Percentiles rank a stretch among this genome's conserved stretches.
These are phyloP conservation scores for Harpagoxenus sublaevis DNA, from an alignment of 2,888 invertebrate genomes.

Conservation along the genomic window DNA sequence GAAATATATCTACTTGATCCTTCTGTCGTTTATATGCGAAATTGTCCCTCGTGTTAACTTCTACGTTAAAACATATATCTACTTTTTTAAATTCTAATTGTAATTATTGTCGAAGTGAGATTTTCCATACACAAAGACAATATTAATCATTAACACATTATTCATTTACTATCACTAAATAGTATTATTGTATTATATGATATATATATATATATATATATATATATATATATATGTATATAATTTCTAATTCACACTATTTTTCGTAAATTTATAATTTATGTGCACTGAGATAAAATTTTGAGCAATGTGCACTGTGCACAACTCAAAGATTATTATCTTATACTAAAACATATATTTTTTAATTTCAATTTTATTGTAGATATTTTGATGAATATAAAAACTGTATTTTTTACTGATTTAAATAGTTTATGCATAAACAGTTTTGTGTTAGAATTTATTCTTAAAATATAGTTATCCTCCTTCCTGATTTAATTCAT, in stretches of 20 bases:
- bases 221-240: too few relatives aligned
- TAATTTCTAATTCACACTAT: slow-evolving; percentile 10
- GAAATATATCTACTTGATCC: not conserved
- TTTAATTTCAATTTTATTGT: not conserved
- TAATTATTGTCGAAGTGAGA: not conserved
- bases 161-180: not conserved
- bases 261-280: not conserved
- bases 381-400: not conserved
- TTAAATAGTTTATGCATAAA: not conserved
- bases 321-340: not conserved
- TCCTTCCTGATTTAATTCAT: not conserved
- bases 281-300: not conserved
- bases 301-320: not conserved
- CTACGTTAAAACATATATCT: not conserved
- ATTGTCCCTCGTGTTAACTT: not conserved
- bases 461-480: not conserved
- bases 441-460: not conserved
- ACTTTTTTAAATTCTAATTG: not conserved
- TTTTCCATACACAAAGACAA: not conserved
- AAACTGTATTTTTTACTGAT: not conserved
- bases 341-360: not conserved
- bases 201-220: too few relatives aligned
- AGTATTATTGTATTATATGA: not conserved
- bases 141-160: not conserved
- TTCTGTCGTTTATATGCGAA: not conserved